Evolutionary conservation across 2,797 vertebrate genomes (phyloP).

Genomic region (Mormyrus hasselquistii): DNA sequence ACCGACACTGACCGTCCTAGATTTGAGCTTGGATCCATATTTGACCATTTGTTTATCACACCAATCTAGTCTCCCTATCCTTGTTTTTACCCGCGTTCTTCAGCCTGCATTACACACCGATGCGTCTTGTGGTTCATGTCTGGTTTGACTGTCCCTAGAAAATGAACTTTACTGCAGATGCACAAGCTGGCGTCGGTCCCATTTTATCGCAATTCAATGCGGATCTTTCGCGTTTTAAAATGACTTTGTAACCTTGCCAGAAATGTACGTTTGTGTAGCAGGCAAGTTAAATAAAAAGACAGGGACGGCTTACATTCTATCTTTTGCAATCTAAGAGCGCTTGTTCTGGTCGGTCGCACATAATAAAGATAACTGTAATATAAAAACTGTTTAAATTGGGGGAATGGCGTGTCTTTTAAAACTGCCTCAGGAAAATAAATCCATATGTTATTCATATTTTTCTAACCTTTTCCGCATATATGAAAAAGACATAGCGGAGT

Average conservation of each 20-base stretch:
- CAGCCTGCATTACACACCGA: not conserved
- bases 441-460: not conserved
- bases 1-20: not conserved
- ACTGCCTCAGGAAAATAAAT: not conserved
- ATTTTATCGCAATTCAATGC: not conserved
- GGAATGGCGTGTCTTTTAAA: not conserved
- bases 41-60: not conserved
- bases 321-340: not conserved
- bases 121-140: not conserved
- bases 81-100: not conserved
- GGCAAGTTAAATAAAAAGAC: not conserved
- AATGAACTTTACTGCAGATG: not conserved
- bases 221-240: not conserved
- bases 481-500: not conserved
- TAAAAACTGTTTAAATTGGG: slow-evolving; percentile 7
- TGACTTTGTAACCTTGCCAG: not conserved
- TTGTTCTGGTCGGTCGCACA: not conserved
- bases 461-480: not conserved
- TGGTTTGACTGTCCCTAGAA: not conserved
- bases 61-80: not conserved
- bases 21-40: not conserved
- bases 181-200: not conserved
- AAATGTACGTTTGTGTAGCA: not conserved
- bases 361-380: not conserved
- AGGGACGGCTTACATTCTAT: not conserved